Evolutionary conservation across 2,797 vertebrate genomes (phyloP).

Genomic region (Spheniscus humboldti): DNA sequence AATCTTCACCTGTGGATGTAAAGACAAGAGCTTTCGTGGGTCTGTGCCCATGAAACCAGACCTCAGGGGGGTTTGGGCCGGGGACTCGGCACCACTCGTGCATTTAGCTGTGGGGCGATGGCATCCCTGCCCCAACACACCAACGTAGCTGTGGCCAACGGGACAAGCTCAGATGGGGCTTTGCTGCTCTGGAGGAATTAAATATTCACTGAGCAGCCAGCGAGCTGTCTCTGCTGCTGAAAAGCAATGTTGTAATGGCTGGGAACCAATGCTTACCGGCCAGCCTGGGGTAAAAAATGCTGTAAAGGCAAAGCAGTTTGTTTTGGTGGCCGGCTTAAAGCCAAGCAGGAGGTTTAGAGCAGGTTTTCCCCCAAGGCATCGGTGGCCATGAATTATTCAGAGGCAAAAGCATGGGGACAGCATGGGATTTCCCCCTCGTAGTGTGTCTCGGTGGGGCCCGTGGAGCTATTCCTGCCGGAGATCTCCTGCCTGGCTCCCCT

Average conservation of each 20-base stretch:
- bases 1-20: neutral
- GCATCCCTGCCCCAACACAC: neutral
- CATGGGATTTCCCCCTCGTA: neutral
- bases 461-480: neutral
- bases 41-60: neutral
- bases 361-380: neutral
- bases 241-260: neutral
- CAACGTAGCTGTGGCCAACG: accelerated
- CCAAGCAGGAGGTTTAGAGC: neutral
- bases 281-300: neutral
- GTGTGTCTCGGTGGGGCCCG: accelerated
- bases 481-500: neutral
- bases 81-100: neutral
- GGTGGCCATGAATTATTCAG: neutral
- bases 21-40: neutral
- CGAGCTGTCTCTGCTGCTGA: neutral
- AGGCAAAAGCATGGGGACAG: neutral
- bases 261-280: accelerated
- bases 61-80: neutral
- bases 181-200: neutral
- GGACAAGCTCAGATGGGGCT: neutral
- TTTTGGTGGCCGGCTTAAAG: neutral
- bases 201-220: neutral
- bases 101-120: neutral
- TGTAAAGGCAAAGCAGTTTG: neutral